Base-by-base conservation (phyloP, 2,113 vertebrate species). In the Sylvilagus bachmani region DNA sequence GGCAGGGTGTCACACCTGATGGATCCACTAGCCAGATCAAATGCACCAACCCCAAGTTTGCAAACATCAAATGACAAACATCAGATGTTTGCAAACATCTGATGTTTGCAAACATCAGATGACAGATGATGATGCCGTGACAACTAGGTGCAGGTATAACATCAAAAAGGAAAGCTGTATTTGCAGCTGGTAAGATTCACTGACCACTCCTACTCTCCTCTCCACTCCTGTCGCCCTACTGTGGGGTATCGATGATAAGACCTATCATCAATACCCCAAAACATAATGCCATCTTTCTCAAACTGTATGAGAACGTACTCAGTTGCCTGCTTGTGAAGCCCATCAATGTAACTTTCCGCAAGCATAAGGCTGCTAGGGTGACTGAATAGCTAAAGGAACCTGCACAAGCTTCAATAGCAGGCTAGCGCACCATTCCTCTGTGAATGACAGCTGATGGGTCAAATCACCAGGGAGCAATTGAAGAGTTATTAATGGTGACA, bases 401-500 rank as follows among this genome's bases (percentile, higher is more conserved):
- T 73, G 67, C 92, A 90, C 95, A 97, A 98, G 97, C 96, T 96
- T 97, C 97, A 96, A 95, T 79, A 97, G 98, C 97, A 98, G 98
- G 96, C 97, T 96, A 94, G 96, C 97, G 95, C 96, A 96, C 96
- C 19, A 11, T 85, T 98, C 97, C 97, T 93, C 97, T 80, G 93
- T 98, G 98, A 98, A 98, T 98, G 98, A 99, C 98, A 98, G 97
- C 97, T 98, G 98, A 98, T 98, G 97, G 98, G 97, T 96, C 98
- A 97, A 98, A 98, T 97, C 98, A 97, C 98, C 95, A 95, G 98
- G 98, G 98, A 98, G 95, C 96, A 93, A 92, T 97, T 81, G 17
- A 96, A 98, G 98, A 99, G 97, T 98, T 99, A 99, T 99, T 99
- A 99, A 98, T 98, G 98, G 98, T 99, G 99, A 99, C 98, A 99